Conservation (phyloP, 2,888 invertebrate genomes). For the Lycophotia porphyrea region DNA sequence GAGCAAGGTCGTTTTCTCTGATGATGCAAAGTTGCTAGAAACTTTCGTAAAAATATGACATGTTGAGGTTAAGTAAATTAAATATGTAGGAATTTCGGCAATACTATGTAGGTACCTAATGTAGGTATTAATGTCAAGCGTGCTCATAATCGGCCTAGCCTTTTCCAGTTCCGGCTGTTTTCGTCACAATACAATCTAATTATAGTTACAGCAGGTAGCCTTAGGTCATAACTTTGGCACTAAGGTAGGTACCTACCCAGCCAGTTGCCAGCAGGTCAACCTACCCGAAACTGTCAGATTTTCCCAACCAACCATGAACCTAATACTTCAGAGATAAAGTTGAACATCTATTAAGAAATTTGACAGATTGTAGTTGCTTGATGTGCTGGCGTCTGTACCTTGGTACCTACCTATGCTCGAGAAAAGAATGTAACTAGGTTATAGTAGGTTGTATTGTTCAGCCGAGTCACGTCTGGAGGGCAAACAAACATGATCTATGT, state of each 20-base stretch:
- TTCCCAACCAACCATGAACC: too few relatives aligned
- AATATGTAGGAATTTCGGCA: slow-evolving; percentile 34
- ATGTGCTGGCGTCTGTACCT: too few relatives aligned
- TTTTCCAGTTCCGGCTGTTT: slow-evolving; percentile 19
- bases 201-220: background rate
- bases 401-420: background rate
- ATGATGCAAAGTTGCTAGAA: slow-evolving; percentile 45
- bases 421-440: slow-evolving; percentile 12
- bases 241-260: background rate
- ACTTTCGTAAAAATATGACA: slow-evolving; percentile 37
- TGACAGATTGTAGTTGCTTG: too few relatives aligned
- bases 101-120: slow-evolving; percentile 12
- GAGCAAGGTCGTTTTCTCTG: slow-evolving; percentile 36
- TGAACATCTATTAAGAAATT: too few relatives aligned
- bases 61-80: slow-evolving; percentile 31
- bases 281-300: too few relatives aligned
- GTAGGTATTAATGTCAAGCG: slow-evolving; percentile 42
- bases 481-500: slow-evolving; percentile 53
- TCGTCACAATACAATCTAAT: slow-evolving; percentile 5
- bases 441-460: slow-evolving; percentile 3
- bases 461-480: slow-evolving; percentile 54
- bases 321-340: too few relatives aligned
- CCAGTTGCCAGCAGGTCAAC: too few relatives aligned
- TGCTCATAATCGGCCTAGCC: slow-evolving; percentile 19
- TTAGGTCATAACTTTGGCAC: slow-evolving; percentile 6